These are phyloP conservation scores for Otocyon megalotis DNA, from an alignment of 2,113 vertebrate genomes.

Conservation along the genomic window DNA sequence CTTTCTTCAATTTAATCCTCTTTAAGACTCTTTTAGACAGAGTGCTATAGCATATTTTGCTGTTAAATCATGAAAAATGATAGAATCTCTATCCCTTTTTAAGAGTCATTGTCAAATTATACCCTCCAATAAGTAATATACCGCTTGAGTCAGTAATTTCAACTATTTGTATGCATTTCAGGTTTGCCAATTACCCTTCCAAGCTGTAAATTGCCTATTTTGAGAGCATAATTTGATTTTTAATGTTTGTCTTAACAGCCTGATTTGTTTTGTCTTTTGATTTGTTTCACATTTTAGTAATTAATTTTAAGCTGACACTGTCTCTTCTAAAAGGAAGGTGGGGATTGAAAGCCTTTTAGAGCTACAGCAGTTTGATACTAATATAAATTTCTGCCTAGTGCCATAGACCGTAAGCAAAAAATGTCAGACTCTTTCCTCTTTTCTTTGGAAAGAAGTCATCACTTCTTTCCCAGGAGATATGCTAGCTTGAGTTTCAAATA, in stretches of 20 bases:
- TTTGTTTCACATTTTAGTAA: conserved; percentile 83
- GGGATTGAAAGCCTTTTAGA: conserved; percentile 42
- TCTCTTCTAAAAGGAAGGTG: conserved; percentile 77
- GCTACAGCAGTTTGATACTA: neutral
- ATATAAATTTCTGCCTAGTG: conserved; percentile 61
- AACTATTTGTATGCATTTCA: conserved; percentile 84
- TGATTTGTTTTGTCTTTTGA: conserved; percentile 84
- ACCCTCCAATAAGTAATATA: conserved; percentile 74
- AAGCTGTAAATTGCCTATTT: conserved; percentile 84
- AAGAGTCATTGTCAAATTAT: conserved; percentile 76
- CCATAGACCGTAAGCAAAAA: conserved; percentile 7
- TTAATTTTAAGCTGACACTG: conserved; percentile 78
- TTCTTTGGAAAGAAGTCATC: conserved; percentile 31
- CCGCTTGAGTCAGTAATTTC: conserved; percentile 71
- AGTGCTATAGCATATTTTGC: conserved; percentile 60
- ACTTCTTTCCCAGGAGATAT: conserved; percentile 39
- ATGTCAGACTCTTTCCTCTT: neutral
- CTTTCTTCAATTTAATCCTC: conserved; percentile 73
- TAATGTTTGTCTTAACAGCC: conserved; percentile 82
- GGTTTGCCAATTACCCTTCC: conserved; percentile 81
- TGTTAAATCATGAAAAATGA: conserved; percentile 78
- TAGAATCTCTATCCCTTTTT: conserved; percentile 63
- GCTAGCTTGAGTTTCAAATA: conserved; percentile 47
- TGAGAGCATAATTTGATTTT: conserved; percentile 83
- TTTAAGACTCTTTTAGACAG: conserved; percentile 66